Evolutionary conservation across 2,888 invertebrate genomes (phyloP).

Genomic region (Drosophila hamatofila): DNA sequence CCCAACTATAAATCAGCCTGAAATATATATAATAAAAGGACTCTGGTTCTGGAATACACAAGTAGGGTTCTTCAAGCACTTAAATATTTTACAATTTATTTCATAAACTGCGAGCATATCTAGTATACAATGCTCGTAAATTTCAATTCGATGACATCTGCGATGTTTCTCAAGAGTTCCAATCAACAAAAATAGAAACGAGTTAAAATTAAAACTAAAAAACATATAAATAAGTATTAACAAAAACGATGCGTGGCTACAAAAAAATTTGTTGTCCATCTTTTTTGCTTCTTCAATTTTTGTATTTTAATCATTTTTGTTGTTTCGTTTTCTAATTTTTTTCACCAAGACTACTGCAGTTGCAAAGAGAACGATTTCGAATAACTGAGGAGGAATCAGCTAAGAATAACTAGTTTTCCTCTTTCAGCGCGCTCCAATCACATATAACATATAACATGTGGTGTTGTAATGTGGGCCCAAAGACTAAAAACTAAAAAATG

Average conservation of each 20-base stretch:
- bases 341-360: slow-evolving; percentile 52
- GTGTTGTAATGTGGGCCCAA: slow-evolving; percentile 68
- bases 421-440: background rate
- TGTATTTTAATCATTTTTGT: slow-evolving; percentile 66
- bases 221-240: slow-evolving; percentile 2
- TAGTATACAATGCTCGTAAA: slow-evolving; percentile 17
- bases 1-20: too few relatives aligned
- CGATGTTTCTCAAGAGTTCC: slow-evolving; percentile 16
- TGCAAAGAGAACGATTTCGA: slow-evolving; percentile 29
- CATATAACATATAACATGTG: slow-evolving; percentile 13
- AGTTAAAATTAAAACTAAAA: slow-evolving; percentile 46
- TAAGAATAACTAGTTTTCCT: slow-evolving; percentile 64
- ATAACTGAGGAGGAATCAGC: slow-evolving; percentile 32
- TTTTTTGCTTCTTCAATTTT: slow-evolving; percentile 53
- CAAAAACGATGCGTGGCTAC: slow-evolving; percentile 28
- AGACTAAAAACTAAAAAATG: slow-evolving; percentile 30
- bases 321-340: slow-evolving; percentile 16
- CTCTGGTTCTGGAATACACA: too few relatives aligned
- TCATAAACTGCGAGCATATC: background rate
- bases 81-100: too few relatives aligned
- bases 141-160: slow-evolving; percentile 9
- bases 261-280: slow-evolving; percentile 41
- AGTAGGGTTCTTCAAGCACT: too few relatives aligned
- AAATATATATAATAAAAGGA: too few relatives aligned
- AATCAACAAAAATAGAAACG: slow-evolving; percentile 44